A percentile compares a stretch with the other conserved stretches of the same genome.
phyloP scores from a whole-genome alignment of 2,113 vertebrate species.

The Cygnus buccinator region DNA sequence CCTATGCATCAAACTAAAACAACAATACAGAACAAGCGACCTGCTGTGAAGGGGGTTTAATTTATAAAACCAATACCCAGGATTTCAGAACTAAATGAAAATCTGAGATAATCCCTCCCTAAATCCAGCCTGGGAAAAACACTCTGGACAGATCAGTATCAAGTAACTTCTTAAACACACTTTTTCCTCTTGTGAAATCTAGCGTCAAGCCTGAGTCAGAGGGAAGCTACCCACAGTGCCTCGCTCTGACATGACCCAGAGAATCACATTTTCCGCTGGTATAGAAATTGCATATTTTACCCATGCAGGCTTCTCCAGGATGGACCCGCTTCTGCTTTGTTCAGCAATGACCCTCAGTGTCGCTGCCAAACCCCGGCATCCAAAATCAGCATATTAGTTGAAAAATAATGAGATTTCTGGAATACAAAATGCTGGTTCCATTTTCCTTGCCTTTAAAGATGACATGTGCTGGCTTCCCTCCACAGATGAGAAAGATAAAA shows the following conservation, averaged over 20 bases:
- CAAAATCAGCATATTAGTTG: conserved; percentile 16
- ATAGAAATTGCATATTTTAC: neutral
- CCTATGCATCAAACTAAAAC: conserved; percentile 58
- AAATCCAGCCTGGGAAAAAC: conserved; percentile 64
- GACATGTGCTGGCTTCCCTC: neutral
- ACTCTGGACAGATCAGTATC: conserved; percentile 59
- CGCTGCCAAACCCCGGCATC: conserved; percentile 15
- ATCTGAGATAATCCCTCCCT: conserved; percentile 68
- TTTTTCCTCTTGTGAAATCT: conserved; percentile 48
- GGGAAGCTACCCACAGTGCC: conserved; percentile 30
- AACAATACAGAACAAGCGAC: conserved; percentile 57
- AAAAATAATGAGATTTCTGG: conserved; percentile 57
- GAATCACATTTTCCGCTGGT: neutral
- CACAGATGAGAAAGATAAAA: conserved; percentile 19
- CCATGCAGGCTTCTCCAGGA: neutral
- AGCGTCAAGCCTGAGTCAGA: neutral
- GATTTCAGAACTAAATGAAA: conserved; percentile 67
- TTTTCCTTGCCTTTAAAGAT: conserved; percentile 31
- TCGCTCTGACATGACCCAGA: neutral
- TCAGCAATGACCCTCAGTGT: conserved; percentile 14
- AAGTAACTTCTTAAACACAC: conserved; percentile 47
- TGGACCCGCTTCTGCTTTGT: conserved; percentile 23
- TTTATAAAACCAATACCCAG: conserved; percentile 60
- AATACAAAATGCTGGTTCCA: conserved; percentile 14
- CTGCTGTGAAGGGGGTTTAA: conserved; percentile 26